phyloP scores from a whole-genome alignment of 2,113 vertebrate species.

The Urocolius indicus region DNA sequence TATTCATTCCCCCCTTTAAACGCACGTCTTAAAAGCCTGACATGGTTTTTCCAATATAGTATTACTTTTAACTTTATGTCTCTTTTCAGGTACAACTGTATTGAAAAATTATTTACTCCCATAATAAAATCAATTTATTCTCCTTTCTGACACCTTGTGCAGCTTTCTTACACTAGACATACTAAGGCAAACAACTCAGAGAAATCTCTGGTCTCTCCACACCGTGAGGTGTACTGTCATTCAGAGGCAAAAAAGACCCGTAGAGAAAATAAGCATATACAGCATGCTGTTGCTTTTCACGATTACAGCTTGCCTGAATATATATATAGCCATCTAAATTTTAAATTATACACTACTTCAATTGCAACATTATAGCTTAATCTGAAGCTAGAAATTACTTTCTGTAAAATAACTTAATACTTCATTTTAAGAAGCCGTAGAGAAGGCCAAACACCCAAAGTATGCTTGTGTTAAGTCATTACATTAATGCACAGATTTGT shows the following conservation, averaged over 20 bases:
- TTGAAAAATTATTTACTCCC: not conserved
- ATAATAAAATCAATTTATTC: not conserved
- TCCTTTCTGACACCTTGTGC: not conserved
- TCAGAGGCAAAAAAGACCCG: not conserved
- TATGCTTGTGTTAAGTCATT: not conserved
- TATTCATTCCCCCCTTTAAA: not conserved
- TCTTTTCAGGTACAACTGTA: not conserved
- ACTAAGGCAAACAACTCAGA: not conserved
- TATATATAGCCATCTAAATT: not conserved
- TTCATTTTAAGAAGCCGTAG: not conserved
- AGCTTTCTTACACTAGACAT: not conserved
- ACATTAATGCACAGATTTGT: not conserved
- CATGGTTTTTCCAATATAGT: not conserved
- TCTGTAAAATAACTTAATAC: constrained; percentile 24
- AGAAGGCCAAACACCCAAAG: not conserved
- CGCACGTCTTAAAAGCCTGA: not conserved
- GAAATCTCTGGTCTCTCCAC: not conserved
- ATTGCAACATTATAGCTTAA: not conserved
- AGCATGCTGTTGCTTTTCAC: not conserved
- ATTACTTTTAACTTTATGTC: not conserved
- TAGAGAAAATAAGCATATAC: not conserved
- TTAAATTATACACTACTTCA: not conserved
- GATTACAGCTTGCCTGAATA: not conserved
- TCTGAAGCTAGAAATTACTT: not conserved
- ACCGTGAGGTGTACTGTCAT: not conserved